Evolutionary conservation across 2,888 invertebrate species (phyloP), one percentile per base, ranked within the genome.

Genomic region (Euzetes globulus): DNA sequence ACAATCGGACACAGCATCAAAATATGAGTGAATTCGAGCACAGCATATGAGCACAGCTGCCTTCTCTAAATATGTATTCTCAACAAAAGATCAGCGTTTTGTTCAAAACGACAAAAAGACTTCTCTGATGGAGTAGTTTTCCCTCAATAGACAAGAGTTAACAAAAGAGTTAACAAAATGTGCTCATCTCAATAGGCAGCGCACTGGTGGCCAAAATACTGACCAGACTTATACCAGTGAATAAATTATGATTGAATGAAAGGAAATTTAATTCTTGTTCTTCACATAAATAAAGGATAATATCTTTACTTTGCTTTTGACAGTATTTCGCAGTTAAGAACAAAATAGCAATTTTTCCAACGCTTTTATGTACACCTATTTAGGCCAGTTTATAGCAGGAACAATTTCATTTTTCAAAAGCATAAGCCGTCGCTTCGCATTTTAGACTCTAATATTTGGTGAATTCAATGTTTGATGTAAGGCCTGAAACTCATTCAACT

Each of bases 41-140:
- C n/a, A n/a, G n/a, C 33, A 33, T 63, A 63, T 68, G 45, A 45
- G 45, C 68, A 68, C 68, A 68, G 68, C 68, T 68, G 68, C 68
- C 33, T 65, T n/a, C 17, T 65, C 37, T 65, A 68, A 68, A 68
- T 68, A 68, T 68, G 68, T 68, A 68, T 45, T 37, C 19, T 9
- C 68, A 41, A 68, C 68, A 68, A 68, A 37, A 37, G 45, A 19
- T 11, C 68, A 37, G 45, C 37, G n/a, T 6, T 25, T 68, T 41
- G 25, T 19, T 5, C 68, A 68, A 37, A 65, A 37, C 22, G 68
- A n/a, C 68, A 37, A 45, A 37, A 37, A 68, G n/a, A n/a, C 9
- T 29, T 68, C 19, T 45, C 22, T 68, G n/a, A 11, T 45, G n/a
- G 19, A 45, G 55, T 55, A 22, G 55, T 55, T 55, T 17, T 55